These are phyloP conservation scores for Hydriomena furcata DNA, from an alignment of 2,888 invertebrate species.

Conservation along the genomic window DNA sequence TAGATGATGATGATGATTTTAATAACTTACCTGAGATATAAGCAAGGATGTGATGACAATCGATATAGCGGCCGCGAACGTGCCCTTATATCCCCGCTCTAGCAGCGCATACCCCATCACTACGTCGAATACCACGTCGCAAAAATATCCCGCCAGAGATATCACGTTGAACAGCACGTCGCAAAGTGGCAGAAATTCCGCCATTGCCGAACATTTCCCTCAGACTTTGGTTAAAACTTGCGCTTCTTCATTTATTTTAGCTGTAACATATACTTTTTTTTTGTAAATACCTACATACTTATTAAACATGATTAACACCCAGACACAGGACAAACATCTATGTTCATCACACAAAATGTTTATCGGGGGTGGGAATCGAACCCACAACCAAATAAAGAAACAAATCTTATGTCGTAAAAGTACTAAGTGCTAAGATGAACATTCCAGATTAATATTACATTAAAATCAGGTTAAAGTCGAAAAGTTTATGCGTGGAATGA, in stretches of 20 bases:
- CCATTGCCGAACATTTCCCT: constrained; percentile 80
- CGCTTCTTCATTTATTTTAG: constrained; percentile 37
- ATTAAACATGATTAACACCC: no score
- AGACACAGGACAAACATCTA: no score
- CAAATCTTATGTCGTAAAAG: no score
- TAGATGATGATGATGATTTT: neutral
- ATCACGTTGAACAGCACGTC: constrained; percentile 96
- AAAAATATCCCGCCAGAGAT: constrained; percentile 94
- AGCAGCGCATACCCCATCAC: constrained; percentile 93
- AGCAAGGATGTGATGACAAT: constrained; percentile 89
- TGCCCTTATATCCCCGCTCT: constrained; percentile 85
- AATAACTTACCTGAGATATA: constrained; percentile 85
- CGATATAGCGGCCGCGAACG: constrained; percentile 87
- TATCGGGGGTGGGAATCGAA: no score
- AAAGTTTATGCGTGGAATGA: constrained; percentile 22
- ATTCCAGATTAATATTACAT: no score
- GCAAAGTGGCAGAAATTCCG: constrained; percentile 95
- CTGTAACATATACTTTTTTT: no score
- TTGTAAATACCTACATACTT: no score
- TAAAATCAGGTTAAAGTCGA: neutral
- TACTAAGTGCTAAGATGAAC: no score
- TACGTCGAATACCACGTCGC: constrained; percentile 94
- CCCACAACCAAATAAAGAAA: no score
- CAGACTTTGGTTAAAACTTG: constrained; percentile 35
- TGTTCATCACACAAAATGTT: no score